Evolutionary conservation across 2,797 vertebrate species (phyloP), one percentile per base, ranked within the genome.

Genomic region (Rousettus madagascariensis): DNA sequence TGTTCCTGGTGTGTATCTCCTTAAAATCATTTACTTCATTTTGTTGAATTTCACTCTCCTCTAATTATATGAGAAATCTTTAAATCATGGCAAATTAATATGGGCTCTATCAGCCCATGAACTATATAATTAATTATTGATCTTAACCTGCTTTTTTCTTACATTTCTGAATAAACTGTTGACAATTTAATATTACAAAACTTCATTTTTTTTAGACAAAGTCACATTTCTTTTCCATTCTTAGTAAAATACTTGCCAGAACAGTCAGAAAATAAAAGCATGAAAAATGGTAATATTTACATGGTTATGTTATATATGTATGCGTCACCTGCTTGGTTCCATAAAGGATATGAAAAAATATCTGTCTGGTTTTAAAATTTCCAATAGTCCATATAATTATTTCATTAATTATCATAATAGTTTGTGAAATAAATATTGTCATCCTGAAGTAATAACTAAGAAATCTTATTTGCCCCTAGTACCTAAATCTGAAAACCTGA

Each of bases 71-170:
- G 20, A 71, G 68, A 92, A 78, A 59, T 3, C 0, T 4, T 74
- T 88, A 78, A 87, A 71, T 94, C 43, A 95, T 86, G 1, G 9
- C 75, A 96, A 79, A 92, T 66, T 0, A 96, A 88, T 17, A 80
- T 0, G 19, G 2, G 0, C 0, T 51, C 24, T 8, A 88, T 96
- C 93, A 94, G 90, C 61, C 11, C 2, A 9, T 79, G 7, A 84
- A 93, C 88, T 38, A 0, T 6, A 91, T 6, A 91, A 72, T 82
- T 53, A 88, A 75, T 84, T 43, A 72, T 9, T 10, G 0, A 36
- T 85, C 93, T 92, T 75, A 3, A 16, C 49, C 49, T 49, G 49
- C 65, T 41, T 53, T 33, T 80, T 46, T 22, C 55, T 74, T n/a
- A 36, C 13, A 36, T 83, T 96, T 86, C 20, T 68, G 19, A 78